These are phyloP conservation scores for Aphaenogaster rudis DNA, from an alignment of 1,140 invertebrate species.

Conservation along the genomic window DNA sequence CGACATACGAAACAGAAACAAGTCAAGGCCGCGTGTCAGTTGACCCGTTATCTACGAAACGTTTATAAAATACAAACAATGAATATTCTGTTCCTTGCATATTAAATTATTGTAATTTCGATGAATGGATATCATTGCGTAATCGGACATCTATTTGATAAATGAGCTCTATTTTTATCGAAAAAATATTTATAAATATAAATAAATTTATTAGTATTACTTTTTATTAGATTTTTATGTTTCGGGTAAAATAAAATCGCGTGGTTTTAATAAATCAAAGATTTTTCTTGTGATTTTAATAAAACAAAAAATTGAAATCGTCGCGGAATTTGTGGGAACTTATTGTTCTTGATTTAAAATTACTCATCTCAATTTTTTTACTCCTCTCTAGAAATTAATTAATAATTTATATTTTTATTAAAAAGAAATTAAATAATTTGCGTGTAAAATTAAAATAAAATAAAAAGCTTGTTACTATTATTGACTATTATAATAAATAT, in stretches of 20 bases:
- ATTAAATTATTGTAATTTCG: constrained; percentile 10
- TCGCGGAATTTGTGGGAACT: background rate
- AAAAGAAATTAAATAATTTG: background rate
- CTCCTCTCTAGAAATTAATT: background rate
- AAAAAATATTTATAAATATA: constrained; percentile 20
- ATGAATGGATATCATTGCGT: background rate
- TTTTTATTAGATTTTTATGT: background rate
- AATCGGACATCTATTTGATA: background rate
- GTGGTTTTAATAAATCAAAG: background rate
- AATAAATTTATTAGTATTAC: constrained; percentile 13
- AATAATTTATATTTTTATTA: background rate
- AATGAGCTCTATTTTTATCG: background rate
- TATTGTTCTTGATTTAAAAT: background rate
- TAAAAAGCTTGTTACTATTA: background rate
- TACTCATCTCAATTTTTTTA: background rate
- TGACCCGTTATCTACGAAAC: background rate
- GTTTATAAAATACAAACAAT: background rate
- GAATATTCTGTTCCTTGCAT: background rate
- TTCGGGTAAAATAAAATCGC: background rate
- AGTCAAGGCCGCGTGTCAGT: background rate
- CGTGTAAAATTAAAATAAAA: background rate
- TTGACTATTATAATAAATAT: background rate
- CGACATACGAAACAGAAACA: background rate
- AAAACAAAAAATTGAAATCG: background rate
- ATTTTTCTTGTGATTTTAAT: background rate